phyloP scores from a whole-genome alignment of 2,888 invertebrate genomes.

The Ormyrus thymus region DNA sequence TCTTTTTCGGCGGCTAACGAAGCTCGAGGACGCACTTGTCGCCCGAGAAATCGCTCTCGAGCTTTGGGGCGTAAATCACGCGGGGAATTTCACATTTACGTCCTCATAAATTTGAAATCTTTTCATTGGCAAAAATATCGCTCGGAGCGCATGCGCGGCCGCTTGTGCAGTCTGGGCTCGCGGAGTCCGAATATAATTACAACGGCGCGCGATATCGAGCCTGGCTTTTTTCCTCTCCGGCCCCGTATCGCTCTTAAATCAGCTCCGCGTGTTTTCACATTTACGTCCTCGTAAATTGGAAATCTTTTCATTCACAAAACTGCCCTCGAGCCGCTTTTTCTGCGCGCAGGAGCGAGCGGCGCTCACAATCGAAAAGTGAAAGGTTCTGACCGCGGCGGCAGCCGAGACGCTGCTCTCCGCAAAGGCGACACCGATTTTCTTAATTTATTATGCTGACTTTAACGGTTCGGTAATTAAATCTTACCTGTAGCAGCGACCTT shows the following conservation, averaged over 20 bases:
- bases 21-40: no score
- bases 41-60: no score
- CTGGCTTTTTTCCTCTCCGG: neutral
- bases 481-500: constrained; percentile 11
- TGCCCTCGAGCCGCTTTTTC: constrained; percentile 44
- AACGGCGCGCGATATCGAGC: neutral
- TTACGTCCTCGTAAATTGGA: constrained; percentile 50
- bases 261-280: constrained; percentile 40
- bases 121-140: constrained; percentile 42
- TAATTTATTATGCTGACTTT: constrained; percentile 48
- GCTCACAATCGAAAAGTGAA: constrained; percentile 49
- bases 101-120: constrained; percentile 36
- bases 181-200: constrained; percentile 30
- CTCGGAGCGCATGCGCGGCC: neutral
- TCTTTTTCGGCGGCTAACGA: no score
- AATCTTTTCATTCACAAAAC: constrained; percentile 49
- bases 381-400: constrained; percentile 23
- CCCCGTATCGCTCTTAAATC: constrained; percentile 44
- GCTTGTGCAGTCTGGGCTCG: neutral
- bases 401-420: neutral
- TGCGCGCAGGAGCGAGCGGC: neutral
- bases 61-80: constrained; percentile 19
- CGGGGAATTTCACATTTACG: constrained; percentile 21
- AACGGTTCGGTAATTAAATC: constrained; percentile 46
- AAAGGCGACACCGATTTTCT: constrained; percentile 34